Base-by-base conservation (phyloP, 2,888 invertebrate genomes). In the Noctua janthe region DNA sequence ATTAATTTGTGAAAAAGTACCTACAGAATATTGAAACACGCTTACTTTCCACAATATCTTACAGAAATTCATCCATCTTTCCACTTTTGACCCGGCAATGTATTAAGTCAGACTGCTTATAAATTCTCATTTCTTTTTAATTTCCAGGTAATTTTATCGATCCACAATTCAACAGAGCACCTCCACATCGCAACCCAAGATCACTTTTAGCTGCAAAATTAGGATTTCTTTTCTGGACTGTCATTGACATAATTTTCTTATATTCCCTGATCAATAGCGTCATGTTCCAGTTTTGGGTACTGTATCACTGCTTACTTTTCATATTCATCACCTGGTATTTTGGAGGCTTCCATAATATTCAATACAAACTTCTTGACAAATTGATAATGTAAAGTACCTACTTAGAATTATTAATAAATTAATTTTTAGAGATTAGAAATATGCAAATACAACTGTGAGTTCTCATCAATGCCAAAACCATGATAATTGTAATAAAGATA, bases 171-270 rank as follows among this genome's bases (percentile, higher is more conserved):
- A 94, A 92, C 56, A 94, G 90, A 82, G 84, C 92, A 64, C 94
- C 95, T 8, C 73, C 87, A 15, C 91, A 93, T 84, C 91, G 95
- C 80, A 74, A 88, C 29, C 92, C 95, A 23, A 93, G 95, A 71
- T 91, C 95, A 0, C 87, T 97, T 72, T 72, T 87, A 11, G 80
- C 87, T 29, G 95, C 97, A 0, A 94, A 94, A 88, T 71, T 94
- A 76, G 98, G 98, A 4, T 97, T 98, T 69, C 88, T 97, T 43
- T 98, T 98, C 91, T 98, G 98, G 98, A 97, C 97, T 20, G 47
- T 97, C 11, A 92, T 98, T 81, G 97, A 97, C 78, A 87, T 96
- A 49, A 78, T 97, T 47, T 96, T 97, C 77, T 89, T 96, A 1
- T 97, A 97, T 77, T 93, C 94, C 23, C 90, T 97, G 39, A 90